Conservation (phyloP, 2,113 vertebrate genomes). For the Myodes glareolus region DNA sequence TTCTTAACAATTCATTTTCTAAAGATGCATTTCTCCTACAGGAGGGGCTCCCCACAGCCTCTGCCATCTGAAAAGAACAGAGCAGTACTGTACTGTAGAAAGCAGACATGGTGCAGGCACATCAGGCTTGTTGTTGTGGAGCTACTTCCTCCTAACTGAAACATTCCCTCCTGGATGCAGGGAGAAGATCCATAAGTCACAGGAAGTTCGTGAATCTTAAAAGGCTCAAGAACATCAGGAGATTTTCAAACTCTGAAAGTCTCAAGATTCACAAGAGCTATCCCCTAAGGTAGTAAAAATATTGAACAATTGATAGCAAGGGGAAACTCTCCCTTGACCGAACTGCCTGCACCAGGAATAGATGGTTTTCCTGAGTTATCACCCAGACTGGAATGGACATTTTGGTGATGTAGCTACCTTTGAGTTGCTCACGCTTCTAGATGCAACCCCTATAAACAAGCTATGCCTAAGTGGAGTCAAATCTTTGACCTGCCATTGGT, state of each 20-base stretch:
- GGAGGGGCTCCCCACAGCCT: background rate
- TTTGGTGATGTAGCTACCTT: background rate
- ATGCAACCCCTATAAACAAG: background rate
- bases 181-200: background rate
- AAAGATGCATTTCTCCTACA: background rate
- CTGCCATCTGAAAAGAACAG: background rate
- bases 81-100: background rate
- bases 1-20: background rate
- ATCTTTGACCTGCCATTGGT: background rate
- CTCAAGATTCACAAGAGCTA: background rate
- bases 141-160: background rate
- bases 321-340: background rate
- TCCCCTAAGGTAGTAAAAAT: background rate
- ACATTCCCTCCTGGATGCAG: background rate
- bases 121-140: background rate
- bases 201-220: background rate
- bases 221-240: background rate
- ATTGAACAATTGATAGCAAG: background rate
- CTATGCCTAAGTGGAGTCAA: background rate
- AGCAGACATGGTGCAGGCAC: background rate
- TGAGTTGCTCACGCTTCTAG: background rate
- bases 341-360: too few species aligned
- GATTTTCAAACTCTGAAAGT: background rate
- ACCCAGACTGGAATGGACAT: background rate
- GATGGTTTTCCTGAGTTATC: background rate